Evolutionary conservation across 2,113 vertebrate species (phyloP).

Genomic region (Crocuta crocuta): DNA sequence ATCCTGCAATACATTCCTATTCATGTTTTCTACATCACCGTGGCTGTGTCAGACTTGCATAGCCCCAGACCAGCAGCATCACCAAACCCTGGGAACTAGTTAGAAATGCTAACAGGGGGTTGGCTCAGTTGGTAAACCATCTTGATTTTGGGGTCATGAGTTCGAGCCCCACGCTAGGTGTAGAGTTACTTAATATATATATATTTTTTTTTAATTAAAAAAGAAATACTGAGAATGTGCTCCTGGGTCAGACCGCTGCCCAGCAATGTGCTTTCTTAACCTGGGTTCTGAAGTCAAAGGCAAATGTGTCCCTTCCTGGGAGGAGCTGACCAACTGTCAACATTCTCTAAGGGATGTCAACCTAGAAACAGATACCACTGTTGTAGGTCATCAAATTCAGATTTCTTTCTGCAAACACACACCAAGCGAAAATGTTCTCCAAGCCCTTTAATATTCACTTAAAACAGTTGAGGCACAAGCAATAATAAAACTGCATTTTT

Average conservation of each 20-base stretch:
- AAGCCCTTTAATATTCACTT: constrained; percentile 67
- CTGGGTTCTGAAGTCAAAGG: background rate
- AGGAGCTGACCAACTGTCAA: background rate
- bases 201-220: background rate
- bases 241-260: background rate
- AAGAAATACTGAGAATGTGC: background rate
- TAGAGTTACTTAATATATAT: background rate
- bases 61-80: background rate
- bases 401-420: constrained; percentile 25
- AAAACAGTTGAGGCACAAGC: constrained; percentile 44
- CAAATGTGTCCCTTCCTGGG: background rate
- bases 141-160: background rate
- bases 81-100: background rate
- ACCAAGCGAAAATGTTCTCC: constrained; percentile 31
- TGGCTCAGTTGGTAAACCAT: background rate
- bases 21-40: background rate
- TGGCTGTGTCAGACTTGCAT: background rate
- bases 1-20: background rate
- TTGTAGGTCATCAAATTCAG: background rate
- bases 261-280: background rate
- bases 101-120: background rate
- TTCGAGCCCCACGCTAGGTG: background rate
- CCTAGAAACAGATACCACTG: background rate
- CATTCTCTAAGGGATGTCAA: background rate
- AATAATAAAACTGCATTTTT: constrained; percentile 10